phyloP scores from a whole-genome alignment of 2,888 invertebrate genomes.

The Halictus ligatus region DNA sequence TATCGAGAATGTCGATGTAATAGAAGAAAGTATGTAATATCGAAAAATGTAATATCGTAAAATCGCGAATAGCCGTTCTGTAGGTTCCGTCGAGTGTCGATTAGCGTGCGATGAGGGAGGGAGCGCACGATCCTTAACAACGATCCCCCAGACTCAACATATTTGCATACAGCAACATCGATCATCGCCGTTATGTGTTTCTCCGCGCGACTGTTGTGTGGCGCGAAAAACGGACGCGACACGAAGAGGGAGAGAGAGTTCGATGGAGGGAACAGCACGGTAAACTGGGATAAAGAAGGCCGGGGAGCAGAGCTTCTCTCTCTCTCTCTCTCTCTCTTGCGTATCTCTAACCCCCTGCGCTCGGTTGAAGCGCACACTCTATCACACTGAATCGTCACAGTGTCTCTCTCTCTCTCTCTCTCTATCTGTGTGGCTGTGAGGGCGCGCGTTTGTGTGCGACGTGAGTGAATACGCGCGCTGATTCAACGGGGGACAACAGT shows the following conservation, averaged over 20 bases:
- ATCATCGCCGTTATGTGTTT: slow-evolving; percentile 67
- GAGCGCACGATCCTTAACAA: slow-evolving; percentile 41
- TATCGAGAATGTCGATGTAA: too few species aligned
- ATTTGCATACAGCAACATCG: slow-evolving; percentile 77
- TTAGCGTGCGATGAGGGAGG: slow-evolving; percentile 34
- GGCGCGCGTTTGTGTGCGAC: background rate
- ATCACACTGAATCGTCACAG: slow-evolving; percentile 41
- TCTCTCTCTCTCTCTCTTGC: slow-evolving; percentile 16
- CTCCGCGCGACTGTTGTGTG: slow-evolving; percentile 28
- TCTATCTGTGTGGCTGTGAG: background rate
- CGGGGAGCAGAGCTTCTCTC: slow-evolving; percentile 21
- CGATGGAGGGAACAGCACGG: background rate
- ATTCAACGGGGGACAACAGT: slow-evolving; percentile 47
- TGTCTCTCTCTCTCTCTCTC: slow-evolving; percentile 2
- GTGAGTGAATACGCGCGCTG: background rate
- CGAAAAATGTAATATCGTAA: background rate
- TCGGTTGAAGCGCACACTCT: slow-evolving; percentile 31
- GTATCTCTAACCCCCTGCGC: slow-evolving; percentile 43
- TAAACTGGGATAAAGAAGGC: slow-evolving; percentile 48
- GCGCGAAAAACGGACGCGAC: background rate
- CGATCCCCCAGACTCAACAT: slow-evolving; percentile 51
- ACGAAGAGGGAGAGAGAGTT: slow-evolving; percentile 17
- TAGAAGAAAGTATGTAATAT: too few species aligned
- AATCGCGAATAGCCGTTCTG: background rate
- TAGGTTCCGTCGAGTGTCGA: background rate